Percentiles rank a stretch among this genome's conserved stretches.
Conservation (phyloP, 2,113 vertebrate genomes). For the Empidonax alnorum region DNA sequence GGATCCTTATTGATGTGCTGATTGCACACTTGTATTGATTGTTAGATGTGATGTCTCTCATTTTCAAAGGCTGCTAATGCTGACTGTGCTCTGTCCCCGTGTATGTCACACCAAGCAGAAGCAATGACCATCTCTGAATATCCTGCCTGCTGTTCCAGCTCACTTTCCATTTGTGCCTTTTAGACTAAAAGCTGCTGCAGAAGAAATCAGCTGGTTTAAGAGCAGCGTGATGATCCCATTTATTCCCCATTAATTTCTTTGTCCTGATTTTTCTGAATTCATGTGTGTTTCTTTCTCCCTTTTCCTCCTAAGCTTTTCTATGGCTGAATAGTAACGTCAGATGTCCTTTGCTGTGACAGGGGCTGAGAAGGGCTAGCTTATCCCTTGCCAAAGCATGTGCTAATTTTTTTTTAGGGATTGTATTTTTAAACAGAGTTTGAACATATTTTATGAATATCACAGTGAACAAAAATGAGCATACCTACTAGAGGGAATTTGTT, state of each 20-base stretch:
- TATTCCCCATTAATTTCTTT: not conserved
- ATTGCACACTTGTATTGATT: not conserved
- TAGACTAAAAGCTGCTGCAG: not conserved
- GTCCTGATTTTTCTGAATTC: not conserved
- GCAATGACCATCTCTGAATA: not conserved
- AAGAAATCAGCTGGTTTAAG: not conserved
- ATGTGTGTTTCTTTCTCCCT: not conserved
- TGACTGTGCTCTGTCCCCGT: not conserved
- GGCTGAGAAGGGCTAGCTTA: not conserved
- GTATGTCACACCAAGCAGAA: not conserved
- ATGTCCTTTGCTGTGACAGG: not conserved
- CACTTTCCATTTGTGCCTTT: not conserved
- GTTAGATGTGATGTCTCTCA: not conserved
- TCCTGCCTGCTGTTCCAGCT: not conserved
- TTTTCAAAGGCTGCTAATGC: not conserved
- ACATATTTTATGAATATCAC: not conserved
- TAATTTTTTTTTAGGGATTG: not conserved
- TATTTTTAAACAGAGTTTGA: not conserved
- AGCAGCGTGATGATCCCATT: not conserved
- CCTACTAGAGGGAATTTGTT: not conserved
- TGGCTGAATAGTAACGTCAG: not conserved
- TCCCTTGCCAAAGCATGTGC: not conserved
- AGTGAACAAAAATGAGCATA: not conserved
- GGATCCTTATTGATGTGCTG: not conserved
- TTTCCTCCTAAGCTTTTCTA: not conserved